Evolutionary conservation across 2,888 invertebrate species (phyloP).

Genomic region (Ceratothoa steindachneri): DNA sequence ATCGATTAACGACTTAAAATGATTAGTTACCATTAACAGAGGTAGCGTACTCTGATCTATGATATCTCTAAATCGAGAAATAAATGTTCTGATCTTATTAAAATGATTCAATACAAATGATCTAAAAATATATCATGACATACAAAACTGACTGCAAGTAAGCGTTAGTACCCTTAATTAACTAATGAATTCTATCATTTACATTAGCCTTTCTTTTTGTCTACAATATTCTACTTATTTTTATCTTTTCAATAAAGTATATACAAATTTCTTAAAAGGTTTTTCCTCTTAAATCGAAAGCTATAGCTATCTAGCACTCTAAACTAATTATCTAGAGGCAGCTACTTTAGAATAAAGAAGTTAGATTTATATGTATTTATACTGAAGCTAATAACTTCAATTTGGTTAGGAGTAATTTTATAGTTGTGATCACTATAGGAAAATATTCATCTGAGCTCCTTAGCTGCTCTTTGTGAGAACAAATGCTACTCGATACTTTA

Average conservation of each 20-base stretch:
- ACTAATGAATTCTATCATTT: slow-evolving; percentile 9
- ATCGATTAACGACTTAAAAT: slow-evolving; percentile 43
- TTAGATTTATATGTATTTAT: background rate
- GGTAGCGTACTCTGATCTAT: slow-evolving; percentile 21
- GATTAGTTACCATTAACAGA: slow-evolving; percentile 43
- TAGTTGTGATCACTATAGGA: background rate
- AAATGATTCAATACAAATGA: slow-evolving; percentile 46
- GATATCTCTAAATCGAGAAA: slow-evolving; percentile 43
- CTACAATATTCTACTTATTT: slow-evolving; percentile 29
- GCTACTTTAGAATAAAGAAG: slow-evolving; percentile 24
- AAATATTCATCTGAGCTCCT: background rate
- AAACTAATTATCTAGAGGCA: slow-evolving; percentile 45
- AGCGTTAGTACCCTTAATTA: slow-evolving; percentile 45
- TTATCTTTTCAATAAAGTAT: slow-evolving; percentile 39
- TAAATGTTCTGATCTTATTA: slow-evolving; percentile 46
- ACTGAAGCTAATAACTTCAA: background rate
- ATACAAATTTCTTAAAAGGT: slow-evolving; percentile 41
- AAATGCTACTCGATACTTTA: background rate
- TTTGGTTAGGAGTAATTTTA: background rate
- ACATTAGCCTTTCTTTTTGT: slow-evolving; percentile 12
- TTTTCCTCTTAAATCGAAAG: slow-evolving; percentile 45
- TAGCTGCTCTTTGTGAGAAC: background rate
- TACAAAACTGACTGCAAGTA: slow-evolving; percentile 46
- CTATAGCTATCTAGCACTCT: slow-evolving; percentile 39
- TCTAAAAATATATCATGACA: slow-evolving; percentile 47